phyloP scores from a whole-genome alignment of 2,797 vertebrate species.

The Pygocentrus nattereri region DNA sequence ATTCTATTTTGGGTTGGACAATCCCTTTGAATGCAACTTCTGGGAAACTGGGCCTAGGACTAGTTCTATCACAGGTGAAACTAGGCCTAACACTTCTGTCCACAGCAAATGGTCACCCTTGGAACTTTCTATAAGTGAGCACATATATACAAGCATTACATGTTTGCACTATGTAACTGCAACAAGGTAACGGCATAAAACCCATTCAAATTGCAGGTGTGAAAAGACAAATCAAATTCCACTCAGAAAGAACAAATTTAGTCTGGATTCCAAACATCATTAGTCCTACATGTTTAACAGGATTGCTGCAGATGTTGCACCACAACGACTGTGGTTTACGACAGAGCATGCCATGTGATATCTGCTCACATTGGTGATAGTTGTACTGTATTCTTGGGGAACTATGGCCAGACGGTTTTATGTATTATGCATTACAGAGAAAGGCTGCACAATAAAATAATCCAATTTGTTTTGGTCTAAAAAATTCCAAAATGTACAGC shows the following conservation, averaged over 20 bases:
- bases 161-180: not conserved
- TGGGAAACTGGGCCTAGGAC: not conserved
- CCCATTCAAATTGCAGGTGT: no score
- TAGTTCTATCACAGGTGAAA: not conserved
- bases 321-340: not conserved
- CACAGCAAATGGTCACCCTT: not conserved
- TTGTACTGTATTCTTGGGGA: no score
- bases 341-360: not conserved
- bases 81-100: not conserved
- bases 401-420: no score
- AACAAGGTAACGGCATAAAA: not conserved
- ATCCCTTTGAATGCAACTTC: not conserved
- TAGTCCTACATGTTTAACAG: not conserved
- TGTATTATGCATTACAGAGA: slow-evolving; percentile 11
- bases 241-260: not conserved
- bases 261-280: not conserved
- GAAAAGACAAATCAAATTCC: not conserved
- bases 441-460: not conserved
- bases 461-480: not conserved
- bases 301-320: not conserved
- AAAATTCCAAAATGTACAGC: no score
- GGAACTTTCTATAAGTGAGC: not conserved
- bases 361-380: no score
- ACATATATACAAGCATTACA: not conserved
- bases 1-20: not conserved